Conservation (phyloP, 1,140 invertebrate genomes). For the Drosophila varians region DNA sequence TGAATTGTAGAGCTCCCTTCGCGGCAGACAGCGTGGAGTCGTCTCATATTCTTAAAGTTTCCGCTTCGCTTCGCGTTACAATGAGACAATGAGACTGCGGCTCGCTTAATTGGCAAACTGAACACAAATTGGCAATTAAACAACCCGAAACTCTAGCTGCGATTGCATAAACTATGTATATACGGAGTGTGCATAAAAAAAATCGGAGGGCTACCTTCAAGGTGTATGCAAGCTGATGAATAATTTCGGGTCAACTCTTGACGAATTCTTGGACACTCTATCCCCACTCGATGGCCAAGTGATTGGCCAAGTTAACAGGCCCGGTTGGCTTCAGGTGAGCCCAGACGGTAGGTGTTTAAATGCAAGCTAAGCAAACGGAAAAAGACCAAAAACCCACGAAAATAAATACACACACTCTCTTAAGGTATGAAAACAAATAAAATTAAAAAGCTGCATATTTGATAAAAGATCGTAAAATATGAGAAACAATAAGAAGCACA, state of each 20-base stretch:
- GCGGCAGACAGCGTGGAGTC: constrained; percentile 52
- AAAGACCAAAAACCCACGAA: constrained; percentile 19
- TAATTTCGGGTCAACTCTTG: constrained; percentile 12
- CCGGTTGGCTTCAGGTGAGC: neutral
- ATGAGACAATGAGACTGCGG: constrained; percentile 43
- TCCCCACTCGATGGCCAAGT: neutral
- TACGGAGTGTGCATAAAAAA: neutral
- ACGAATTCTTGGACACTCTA: constrained; percentile 19
- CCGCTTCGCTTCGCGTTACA: constrained; percentile 62
- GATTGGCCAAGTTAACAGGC: constrained; percentile 7
- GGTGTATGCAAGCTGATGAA: constrained; percentile 33
- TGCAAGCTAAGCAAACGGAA: constrained; percentile 68
- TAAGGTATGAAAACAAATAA: constrained; percentile 15
- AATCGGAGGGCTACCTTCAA: constrained; percentile 14
- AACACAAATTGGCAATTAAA: constrained; percentile 62
- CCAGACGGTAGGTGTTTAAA: constrained; percentile 58
- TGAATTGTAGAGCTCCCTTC: constrained; percentile 4
- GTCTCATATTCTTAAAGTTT: constrained; percentile 59
- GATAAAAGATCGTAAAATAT: constrained; percentile 52
- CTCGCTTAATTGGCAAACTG: constrained; percentile 62
- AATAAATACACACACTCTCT: constrained; percentile 32
- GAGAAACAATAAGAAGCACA: neutral
- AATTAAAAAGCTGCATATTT: constrained; percentile 41
- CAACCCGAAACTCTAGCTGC: constrained; percentile 44
- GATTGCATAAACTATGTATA: constrained; percentile 24